phyloP scores from a whole-genome alignment of 2,797 vertebrate genomes.

The Cyprinella venusta region DNA sequence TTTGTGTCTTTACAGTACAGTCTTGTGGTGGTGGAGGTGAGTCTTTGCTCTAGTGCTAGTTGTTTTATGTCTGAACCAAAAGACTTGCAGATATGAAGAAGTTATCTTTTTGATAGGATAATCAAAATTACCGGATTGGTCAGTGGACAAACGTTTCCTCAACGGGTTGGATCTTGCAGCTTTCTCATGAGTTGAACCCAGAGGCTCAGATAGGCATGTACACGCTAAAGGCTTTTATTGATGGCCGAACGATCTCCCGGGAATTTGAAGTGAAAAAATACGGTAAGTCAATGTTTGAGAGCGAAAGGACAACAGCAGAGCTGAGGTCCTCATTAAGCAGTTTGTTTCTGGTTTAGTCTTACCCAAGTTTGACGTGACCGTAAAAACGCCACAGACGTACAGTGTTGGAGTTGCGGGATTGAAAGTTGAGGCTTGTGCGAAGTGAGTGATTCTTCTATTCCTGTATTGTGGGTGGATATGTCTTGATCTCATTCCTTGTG shows the following conservation, averaged over 20 bases:
- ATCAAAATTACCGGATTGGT: not conserved
- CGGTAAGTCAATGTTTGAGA: constrained; percentile 27
- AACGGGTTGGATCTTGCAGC: too few relatives aligned
- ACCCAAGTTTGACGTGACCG: not conserved
- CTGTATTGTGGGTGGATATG: not conserved
- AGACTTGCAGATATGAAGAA: not conserved
- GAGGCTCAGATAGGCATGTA: too few relatives aligned
- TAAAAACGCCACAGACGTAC: not conserved
- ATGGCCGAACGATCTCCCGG: rapidly evolving
- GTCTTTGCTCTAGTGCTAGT: not conserved
- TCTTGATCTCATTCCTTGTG: not conserved
- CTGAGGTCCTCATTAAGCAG: too few relatives aligned
- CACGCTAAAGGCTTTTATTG: too few relatives aligned
- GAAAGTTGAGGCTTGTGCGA: not conserved
- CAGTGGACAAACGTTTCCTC: too few relatives aligned
- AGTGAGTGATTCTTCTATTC: not conserved
- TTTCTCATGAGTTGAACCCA: too few relatives aligned
- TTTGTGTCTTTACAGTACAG: not conserved
- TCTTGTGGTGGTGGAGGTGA: not conserved
- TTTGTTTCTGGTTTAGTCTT: not conserved
- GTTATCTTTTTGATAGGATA: constrained; percentile 29
- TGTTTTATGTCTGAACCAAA: too few relatives aligned
- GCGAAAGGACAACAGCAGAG: not conserved
- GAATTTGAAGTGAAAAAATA: constrained; percentile 51
- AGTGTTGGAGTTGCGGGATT: not conserved